Conservation (phyloP, 2,797 vertebrate species). For the Microctenopoma stevenorrisi region DNA sequence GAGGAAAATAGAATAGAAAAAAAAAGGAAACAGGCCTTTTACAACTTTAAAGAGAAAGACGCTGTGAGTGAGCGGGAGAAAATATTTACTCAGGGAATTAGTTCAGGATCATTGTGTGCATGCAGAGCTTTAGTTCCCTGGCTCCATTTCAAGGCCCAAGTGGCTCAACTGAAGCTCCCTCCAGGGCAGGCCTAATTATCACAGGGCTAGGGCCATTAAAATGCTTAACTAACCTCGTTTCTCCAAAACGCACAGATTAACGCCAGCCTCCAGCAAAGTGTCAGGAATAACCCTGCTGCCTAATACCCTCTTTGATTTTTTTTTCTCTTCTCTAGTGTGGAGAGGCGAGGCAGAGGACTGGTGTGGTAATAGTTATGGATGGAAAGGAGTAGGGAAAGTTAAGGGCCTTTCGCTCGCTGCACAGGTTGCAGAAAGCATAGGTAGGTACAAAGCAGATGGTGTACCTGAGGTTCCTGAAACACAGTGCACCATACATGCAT, state of each 20-base stretch:
- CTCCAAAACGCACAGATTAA: constrained; percentile 98
- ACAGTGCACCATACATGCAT: background rate
- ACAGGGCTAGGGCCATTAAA: constrained; percentile 99
- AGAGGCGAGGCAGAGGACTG: constrained; percentile 75
- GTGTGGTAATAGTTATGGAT: constrained; percentile 64
- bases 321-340: constrained; percentile 71
- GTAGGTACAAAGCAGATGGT: constrained; percentile 10
- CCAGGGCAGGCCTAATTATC: constrained; percentile 99
- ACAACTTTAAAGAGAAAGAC: constrained; percentile 94
- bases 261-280: constrained; percentile 92
- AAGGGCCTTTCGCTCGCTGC: constrained; percentile 32
- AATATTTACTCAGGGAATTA: constrained; percentile 99
- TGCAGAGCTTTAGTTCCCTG: constrained; percentile 92
- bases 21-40: constrained; percentile 79
- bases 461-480: constrained; percentile 9
- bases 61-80: constrained; percentile 94
- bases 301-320: constrained; percentile 96
- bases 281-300: constrained; percentile 93
- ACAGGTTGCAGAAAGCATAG: constrained; percentile 28
- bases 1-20: constrained; percentile 44
- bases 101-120: constrained; percentile 97
- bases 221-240: constrained; percentile 98
- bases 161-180: constrained; percentile 94
- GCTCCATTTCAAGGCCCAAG: constrained; percentile 99
- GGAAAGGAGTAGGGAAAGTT: constrained; percentile 62